Evolutionary conservation across 2,888 invertebrate species (phyloP), one percentile per base, ranked within the genome.

Genomic region (Lepidochrysops patricia): DNA sequence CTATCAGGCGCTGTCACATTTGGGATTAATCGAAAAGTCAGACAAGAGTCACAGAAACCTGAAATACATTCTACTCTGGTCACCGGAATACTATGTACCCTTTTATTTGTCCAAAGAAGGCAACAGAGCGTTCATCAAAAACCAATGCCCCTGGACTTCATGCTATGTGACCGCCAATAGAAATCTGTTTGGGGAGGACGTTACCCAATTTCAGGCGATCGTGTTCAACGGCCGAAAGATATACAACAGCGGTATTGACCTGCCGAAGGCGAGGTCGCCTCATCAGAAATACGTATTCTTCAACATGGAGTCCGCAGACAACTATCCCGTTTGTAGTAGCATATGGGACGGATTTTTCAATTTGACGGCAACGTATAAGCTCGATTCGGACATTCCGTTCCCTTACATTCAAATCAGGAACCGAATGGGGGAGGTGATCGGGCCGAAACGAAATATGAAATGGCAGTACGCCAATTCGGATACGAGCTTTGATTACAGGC

Each of bases 361-460:
- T 64, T 84, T 81, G 83, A 89, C 89, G 1, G 70, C 80, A 0
- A 89, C 89, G 0, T 89, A 89, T 37, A 80, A 72, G 69, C 69
- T 87, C 1, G 72, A 85, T 67, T 87, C 89, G 1, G 88, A 89
- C 63, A 77, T 89, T 58, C 78, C 76, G 0, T 76, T 67, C 37
- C 73, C 78, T 1, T 89, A 89, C 65, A 69, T 89, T 34, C 60
- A 72, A 37, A 72, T 88, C 26, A 74, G 67, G 58, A 72, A 88
- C 62, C 64, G 57, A 0, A 57, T 69, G 7, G 79, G 80, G 2
- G 64, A 75, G n/a, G 62, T 75, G 0, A 70, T 87, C 0, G 88
- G 85, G 12, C 88, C 88, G 1, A 80, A 75, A 58, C 35, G 34
- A 15, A 61, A 77, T 15, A 77, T 79, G 73, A 35, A 63, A 2